Percentiles rank a stretch among this genome's conserved stretches.
Conservation (phyloP, 2,797 vertebrate species). For the Morus bassanus region DNA sequence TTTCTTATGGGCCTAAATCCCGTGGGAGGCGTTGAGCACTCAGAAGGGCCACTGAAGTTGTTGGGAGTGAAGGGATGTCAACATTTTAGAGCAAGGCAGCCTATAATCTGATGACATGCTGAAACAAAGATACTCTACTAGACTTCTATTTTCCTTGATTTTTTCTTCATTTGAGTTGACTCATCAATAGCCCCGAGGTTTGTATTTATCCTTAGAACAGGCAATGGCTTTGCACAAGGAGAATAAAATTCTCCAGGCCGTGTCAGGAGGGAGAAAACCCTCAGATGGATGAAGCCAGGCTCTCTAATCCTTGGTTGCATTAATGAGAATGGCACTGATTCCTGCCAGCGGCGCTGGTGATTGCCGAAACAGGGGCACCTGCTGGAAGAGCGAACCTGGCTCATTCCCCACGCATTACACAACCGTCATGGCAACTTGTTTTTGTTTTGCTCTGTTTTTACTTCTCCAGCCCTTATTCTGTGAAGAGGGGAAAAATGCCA, state of each 20-base stretch:
- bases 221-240: background rate
- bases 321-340: fast-evolving
- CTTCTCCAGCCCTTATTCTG: background rate
- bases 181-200: background rate
- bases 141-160: background rate
- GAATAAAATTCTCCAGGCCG: background rate
- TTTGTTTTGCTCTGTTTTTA: background rate
- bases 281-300: background rate
- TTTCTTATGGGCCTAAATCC: background rate
- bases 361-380: background rate
- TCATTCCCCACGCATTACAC: fast-evolving
- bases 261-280: background rate
- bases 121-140: background rate
- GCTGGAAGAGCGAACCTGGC: background rate
- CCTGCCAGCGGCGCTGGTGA: background rate
- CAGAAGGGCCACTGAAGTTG: background rate
- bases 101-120: background rate
- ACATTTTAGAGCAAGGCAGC: background rate
- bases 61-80: background rate
- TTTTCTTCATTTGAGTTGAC: background rate
- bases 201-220: background rate
- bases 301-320: background rate
- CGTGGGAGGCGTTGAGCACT: fast-evolving
- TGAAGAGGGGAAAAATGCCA: slow-evolving; percentile 28
- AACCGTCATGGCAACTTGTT: background rate